Base-by-base conservation (phyloP, 2,888 invertebrate genomes). In the Hanleya hanleyi region DNA sequence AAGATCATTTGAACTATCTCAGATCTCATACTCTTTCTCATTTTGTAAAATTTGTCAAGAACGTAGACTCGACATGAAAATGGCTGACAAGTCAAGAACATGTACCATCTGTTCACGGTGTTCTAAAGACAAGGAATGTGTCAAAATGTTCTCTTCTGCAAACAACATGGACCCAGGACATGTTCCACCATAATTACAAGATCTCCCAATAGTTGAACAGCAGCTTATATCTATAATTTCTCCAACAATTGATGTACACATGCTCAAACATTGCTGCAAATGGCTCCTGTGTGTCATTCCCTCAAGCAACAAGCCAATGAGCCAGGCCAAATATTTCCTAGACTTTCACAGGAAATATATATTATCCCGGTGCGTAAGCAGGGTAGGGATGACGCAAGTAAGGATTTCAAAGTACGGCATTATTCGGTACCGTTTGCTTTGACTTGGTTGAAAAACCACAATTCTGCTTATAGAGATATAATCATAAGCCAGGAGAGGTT, bases 131-230 rank as follows among this genome's bases (percentile, higher is more conserved):
- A n/a, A n/a, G n/a, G n/a, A n/a, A n/a, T n/a, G n/a, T n/a, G n/a
- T n/a, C n/a, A n/a, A n/a, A n/a, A n/a, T n/a, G n/a, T n/a, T n/a
- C n/a, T n/a, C n/a, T n/a, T n/a, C n/a, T n/a, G n/a, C n/a, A 64
- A 79, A 79, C 64, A 76, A 73, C 32, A 77, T 79, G 66, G 33
- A 70, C 35, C 70, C 66, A 41, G 66, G 70, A 32, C 26, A n/a
- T 12, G 47, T 67, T 18, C 70, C 70, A 33, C 36, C 22, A 22
- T 47, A 67, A 22, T 51, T 70, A 6, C n/a, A 32, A 6, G 33
- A n/a, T 1, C 49, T 66, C n/a, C 65, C 66, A n/a, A n/a, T n/a
- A n/a, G n/a, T n/a, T n/a, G n/a, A n/a, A n/a, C n/a, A n/a, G n/a
- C n/a, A n/a, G n/a, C 35, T 70, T 22, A 70, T 70, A 49, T n/a